Percentiles rank a stretch among this genome's conserved stretches.
These are phyloP conservation scores for Chamaetylas fuelleborni DNA, from an alignment of 2,113 vertebrate species.

Conservation along the genomic window DNA sequence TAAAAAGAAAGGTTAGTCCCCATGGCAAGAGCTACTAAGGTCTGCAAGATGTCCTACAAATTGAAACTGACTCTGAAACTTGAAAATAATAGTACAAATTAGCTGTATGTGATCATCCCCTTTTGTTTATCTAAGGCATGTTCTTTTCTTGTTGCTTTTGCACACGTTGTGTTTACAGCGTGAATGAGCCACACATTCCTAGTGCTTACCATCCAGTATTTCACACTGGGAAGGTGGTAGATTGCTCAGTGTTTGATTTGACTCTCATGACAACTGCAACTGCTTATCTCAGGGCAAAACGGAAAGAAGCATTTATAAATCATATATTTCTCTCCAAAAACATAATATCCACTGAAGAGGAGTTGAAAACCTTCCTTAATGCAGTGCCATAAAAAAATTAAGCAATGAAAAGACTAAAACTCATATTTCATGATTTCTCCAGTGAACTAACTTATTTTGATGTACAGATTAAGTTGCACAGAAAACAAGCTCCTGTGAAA, in stretches of 20 bases:
- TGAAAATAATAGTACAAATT: slow-evolving; percentile 64
- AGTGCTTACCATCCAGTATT: background rate
- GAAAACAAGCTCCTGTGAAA: slow-evolving; percentile 32
- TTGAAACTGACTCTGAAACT: slow-evolving; percentile 47
- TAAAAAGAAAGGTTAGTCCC: slow-evolving; percentile 55
- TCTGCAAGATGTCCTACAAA: slow-evolving; percentile 64
- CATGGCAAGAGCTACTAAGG: background rate
- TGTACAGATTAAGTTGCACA: background rate
- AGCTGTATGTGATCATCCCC: slow-evolving; percentile 47
- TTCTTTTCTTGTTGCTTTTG: slow-evolving; percentile 45
- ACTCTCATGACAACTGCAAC: background rate
- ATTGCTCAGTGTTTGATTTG: background rate
- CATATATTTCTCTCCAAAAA: background rate
- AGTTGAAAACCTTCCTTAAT: slow-evolving; percentile 35
- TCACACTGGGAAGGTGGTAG: background rate
- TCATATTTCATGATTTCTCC: background rate
- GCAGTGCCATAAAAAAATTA: background rate
- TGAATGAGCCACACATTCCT: background rate
- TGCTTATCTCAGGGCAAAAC: background rate
- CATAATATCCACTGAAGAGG: background rate
- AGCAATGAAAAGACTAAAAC: background rate
- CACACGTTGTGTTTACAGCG: background rate
- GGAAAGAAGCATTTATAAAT: background rate
- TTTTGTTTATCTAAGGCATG: slow-evolving; percentile 39
- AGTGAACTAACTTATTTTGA: background rate